Evolutionary conservation across 2,888 invertebrate genomes (phyloP).

Genomic region (Microctonus aethiopoides): DNA sequence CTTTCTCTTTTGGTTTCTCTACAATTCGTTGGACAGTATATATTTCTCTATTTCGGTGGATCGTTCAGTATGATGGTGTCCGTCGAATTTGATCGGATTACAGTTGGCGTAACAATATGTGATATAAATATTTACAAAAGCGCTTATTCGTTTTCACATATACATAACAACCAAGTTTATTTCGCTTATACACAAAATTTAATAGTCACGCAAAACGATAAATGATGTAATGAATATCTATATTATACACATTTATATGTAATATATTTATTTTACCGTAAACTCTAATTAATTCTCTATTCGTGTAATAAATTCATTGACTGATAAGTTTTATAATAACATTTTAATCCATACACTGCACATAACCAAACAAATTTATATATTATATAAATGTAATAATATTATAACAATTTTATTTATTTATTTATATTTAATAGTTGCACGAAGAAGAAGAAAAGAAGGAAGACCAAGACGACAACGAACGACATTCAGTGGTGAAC

Average conservation of each 20-base stretch:
- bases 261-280: neutral
- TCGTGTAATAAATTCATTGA: too few species aligned
- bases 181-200: slow-evolving; percentile 13
- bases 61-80: slow-evolving; percentile 32
- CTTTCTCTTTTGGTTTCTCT: slow-evolving; percentile 12
- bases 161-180: slow-evolving; percentile 19
- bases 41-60: slow-evolving; percentile 30
- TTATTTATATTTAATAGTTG: slow-evolving; percentile 71
- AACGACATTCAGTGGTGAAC: slow-evolving; percentile 94
- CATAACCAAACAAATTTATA: too few species aligned
- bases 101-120: slow-evolving; percentile 34
- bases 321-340: too few species aligned
- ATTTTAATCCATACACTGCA: too few species aligned
- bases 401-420: neutral
- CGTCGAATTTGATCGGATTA: slow-evolving; percentile 38
- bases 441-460: slow-evolving; percentile 86
- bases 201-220: slow-evolving; percentile 13
- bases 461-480: slow-evolving; percentile 89
- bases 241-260: neutral
- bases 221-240: neutral
- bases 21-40: slow-evolving; percentile 33
- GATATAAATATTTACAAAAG: slow-evolving; percentile 24
- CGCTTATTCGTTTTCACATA: slow-evolving; percentile 24
- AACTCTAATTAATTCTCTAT: neutral
- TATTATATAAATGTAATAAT: neutral